Percentiles rank a stretch among this genome's conserved stretches.
Evolutionary conservation across 2,888 invertebrate genomes (phyloP).

Genomic region (Cremastinae sp.): DNA sequence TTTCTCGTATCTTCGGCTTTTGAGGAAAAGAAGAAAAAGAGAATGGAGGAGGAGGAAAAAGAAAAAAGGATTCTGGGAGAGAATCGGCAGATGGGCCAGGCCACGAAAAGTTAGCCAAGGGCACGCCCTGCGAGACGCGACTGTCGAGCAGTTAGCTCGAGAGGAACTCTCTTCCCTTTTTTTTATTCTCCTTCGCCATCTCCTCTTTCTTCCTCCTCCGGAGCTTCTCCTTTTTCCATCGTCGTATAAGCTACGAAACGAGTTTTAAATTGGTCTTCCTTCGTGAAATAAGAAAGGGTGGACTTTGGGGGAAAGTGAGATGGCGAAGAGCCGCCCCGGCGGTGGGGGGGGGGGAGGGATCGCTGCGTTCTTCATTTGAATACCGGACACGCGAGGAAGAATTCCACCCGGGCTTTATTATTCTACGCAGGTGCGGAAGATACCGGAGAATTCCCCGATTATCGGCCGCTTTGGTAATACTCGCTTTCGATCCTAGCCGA

Average conservation of each 20-base stretch:
- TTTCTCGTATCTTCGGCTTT: slow-evolving; percentile 7
- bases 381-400: slow-evolving; percentile 53
- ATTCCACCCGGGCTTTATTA: slow-evolving; percentile 23
- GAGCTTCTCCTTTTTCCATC: neutral
- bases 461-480: neutral
- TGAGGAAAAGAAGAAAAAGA: slow-evolving; percentile 10
- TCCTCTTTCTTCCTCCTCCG: neutral
- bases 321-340: slow-evolving; percentile 68
- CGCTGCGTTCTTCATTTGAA: slow-evolving; percentile 58
- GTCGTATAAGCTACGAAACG: slow-evolving; percentile 66
- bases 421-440: slow-evolving; percentile 38
- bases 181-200: neutral
- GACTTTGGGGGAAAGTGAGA: slow-evolving; percentile 66
- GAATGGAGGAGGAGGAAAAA: slow-evolving; percentile 5
- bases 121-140: slow-evolving; percentile 56
- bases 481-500: neutral
- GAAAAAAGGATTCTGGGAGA: slow-evolving; percentile 27
- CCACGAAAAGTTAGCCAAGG: slow-evolving; percentile 43
- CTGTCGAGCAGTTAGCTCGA: slow-evolving; percentile 42
- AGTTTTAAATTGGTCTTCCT: slow-evolving; percentile 74
- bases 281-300: slow-evolving; percentile 69
- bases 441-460: slow-evolving; percentile 28
- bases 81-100: slow-evolving; percentile 49
- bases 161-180: slow-evolving; percentile 3
- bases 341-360: slow-evolving; percentile 61